Percentiles rank a stretch among this genome's conserved stretches.
phyloP scores from a whole-genome alignment of 2,888 invertebrate genomes.

The Nipponacmea schrenckii region DNA sequence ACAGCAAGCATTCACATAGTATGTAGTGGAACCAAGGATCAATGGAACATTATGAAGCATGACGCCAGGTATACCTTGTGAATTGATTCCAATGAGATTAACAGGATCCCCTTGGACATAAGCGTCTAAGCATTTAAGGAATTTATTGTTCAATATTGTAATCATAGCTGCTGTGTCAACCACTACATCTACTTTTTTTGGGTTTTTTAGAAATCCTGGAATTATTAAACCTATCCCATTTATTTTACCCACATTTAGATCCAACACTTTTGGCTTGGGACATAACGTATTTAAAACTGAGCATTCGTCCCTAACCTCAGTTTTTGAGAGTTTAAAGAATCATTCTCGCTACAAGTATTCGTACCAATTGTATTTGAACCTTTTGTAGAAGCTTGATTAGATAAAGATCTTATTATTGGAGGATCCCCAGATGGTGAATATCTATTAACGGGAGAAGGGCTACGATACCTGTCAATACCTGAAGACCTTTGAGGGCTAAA shows the following conservation, averaged over 20 bases:
- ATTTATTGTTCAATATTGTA: not conserved
- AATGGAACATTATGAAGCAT: too few relatives aligned
- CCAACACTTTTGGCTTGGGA: not conserved
- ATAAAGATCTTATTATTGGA: too few relatives aligned
- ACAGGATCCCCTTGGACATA: too few relatives aligned
- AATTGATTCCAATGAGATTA: too few relatives aligned
- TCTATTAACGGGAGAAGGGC: too few relatives aligned
- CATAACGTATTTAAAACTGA: not conserved
- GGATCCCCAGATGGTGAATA: too few relatives aligned
- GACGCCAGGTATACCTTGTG: too few relatives aligned
- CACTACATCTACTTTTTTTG: not conserved
- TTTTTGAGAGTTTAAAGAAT: not conserved
- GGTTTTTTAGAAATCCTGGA: not conserved
- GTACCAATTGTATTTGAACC: too few relatives aligned
- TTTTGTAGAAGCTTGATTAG: too few relatives aligned
- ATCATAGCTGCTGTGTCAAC: not conserved
- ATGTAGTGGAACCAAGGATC: not conserved
- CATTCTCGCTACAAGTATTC: too few relatives aligned
- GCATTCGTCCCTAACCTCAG: not conserved
- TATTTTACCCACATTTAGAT: not conserved
- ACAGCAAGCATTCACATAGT: not conserved
- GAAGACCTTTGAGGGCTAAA: not conserved
- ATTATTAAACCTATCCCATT: not conserved
- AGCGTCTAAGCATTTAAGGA: too few relatives aligned
- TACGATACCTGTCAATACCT: not conserved